phyloP scores from a whole-genome alignment of 2,113 vertebrate genomes.

The Oreotrochilus melanogaster region DNA sequence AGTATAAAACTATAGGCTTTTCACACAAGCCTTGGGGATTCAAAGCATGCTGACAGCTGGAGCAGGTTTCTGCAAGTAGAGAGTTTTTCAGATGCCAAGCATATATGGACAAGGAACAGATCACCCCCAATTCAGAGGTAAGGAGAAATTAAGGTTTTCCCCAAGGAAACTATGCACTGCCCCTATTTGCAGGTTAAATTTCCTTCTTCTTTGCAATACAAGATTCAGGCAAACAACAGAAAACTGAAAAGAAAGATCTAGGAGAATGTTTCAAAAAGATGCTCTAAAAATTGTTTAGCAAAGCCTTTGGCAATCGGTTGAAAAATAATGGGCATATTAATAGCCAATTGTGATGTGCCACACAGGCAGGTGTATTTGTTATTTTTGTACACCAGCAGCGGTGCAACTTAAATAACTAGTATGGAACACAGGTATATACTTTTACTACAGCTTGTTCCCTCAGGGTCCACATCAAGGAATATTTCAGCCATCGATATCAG shows the following conservation, averaged over 20 bases:
- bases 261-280: neutral
- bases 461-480: neutral
- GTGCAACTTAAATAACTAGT: neutral
- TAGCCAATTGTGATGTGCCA: neutral
- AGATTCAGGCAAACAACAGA: neutral
- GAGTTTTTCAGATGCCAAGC: neutral
- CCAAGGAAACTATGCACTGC: neutral
- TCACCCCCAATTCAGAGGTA: neutral
- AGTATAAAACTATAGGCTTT: no score
- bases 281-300: neutral
- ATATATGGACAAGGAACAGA: neutral
- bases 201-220: neutral
- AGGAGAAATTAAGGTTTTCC: neutral
- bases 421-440: neutral
- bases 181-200: neutral
- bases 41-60: neutral
- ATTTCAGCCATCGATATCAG: neutral
- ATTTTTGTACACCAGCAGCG: neutral
- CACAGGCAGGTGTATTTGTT: neutral
- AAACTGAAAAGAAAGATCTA: neutral
- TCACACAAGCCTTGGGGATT: neutral
- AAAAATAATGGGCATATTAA: neutral
- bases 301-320: neutral
- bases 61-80: neutral
- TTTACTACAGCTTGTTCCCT: neutral